These are phyloP conservation scores for Odontothrips loti DNA, from an alignment of 2,888 invertebrate genomes.

Conservation along the genomic window DNA sequence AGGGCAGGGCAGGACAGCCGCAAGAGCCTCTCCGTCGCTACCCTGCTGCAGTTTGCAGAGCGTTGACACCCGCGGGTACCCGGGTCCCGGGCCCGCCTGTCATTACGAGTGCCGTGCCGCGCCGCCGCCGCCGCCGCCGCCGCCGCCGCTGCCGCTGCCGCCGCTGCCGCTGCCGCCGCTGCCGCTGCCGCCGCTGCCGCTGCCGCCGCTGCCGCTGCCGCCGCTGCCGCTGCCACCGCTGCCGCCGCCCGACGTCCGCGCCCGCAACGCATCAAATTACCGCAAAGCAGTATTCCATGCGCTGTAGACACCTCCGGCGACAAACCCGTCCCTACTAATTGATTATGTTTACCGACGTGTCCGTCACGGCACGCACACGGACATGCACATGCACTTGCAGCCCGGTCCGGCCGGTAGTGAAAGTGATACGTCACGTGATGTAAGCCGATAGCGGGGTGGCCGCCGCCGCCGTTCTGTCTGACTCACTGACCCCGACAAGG, in stretches of 20 bases:
- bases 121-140: no score
- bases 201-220: no score
- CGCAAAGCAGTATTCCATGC: background rate
- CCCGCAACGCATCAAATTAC: background rate
- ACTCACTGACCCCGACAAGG: no score
- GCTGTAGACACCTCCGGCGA: no score
- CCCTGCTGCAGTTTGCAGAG: background rate
- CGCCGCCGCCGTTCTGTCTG: no score
- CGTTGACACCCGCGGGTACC: background rate
- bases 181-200: no score
- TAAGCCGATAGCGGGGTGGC: background rate
- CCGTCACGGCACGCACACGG: background rate
- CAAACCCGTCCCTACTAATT: background rate
- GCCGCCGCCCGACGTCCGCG: background rate
- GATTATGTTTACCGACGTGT: background rate
- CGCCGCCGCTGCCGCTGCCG: no score
- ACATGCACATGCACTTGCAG: background rate
- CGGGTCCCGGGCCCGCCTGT: background rate
- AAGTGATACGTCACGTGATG: background rate
- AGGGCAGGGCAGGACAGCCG: no score
- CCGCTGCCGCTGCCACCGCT: background rate
- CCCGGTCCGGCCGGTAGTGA: background rate
- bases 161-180: no score
- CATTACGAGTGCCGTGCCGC: no score
- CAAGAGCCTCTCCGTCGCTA: no score